phyloP scores from a whole-genome alignment of 2,113 vertebrate species.

The Mustela lutreola region DNA sequence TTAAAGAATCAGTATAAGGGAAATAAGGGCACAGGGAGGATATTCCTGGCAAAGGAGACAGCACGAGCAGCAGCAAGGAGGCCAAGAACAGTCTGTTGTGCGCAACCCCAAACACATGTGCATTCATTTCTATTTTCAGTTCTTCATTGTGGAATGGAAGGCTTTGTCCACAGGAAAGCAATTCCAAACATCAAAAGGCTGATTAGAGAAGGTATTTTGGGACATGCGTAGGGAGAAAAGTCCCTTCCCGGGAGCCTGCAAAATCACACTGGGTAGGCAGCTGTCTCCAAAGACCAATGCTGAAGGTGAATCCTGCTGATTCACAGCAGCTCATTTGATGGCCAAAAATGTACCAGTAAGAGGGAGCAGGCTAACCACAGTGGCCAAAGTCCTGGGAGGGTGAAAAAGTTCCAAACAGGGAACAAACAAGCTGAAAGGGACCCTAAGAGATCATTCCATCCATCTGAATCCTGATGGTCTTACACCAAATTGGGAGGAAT shows the following conservation, averaged over 20 bases:
- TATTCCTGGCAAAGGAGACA: slow-evolving; percentile 31
- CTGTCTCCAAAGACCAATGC: neutral
- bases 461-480: neutral
- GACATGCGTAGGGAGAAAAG: neutral
- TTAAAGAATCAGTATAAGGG: neutral
- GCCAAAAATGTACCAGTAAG: neutral
- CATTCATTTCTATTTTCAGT: slow-evolving; percentile 46
- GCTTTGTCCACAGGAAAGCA: slow-evolving; percentile 51
- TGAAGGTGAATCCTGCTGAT: neutral
- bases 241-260: neutral
- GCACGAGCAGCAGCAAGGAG: neutral
- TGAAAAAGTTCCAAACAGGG: neutral
- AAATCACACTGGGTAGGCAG: neutral
- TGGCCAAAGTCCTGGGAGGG: neutral
- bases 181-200: slow-evolving; percentile 33
- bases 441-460: neutral
- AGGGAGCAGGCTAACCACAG: neutral
- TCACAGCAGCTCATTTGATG: neutral
- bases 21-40: neutral
- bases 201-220: slow-evolving; percentile 46
- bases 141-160: slow-evolving; percentile 54
- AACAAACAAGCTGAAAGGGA: neutral
- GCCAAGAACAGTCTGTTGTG: slow-evolving; percentile 69
- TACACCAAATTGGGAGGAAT: neutral
- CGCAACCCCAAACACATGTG: slow-evolving; percentile 47